These are phyloP conservation scores for Thalassoma bifasciatum DNA, from an alignment of 2,113 vertebrate genomes.

Conservation along the genomic window DNA sequence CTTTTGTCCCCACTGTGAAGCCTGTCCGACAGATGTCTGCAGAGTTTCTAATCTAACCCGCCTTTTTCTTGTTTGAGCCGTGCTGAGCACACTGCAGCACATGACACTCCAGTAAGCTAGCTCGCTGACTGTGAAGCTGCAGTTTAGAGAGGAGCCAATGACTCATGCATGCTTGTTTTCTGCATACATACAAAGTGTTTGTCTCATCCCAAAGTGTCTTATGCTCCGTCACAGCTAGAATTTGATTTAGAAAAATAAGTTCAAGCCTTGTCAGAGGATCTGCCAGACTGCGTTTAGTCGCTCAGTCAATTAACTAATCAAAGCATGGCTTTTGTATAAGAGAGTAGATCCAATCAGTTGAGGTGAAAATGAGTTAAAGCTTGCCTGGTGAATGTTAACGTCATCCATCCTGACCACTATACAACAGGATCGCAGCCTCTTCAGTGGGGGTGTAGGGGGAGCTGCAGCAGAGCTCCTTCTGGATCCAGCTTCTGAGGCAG, in stretches of 20 bases:
- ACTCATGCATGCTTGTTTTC: not conserved
- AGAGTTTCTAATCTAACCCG: not conserved
- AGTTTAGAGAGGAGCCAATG: not conserved
- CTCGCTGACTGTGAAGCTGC: not conserved
- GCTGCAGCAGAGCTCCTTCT: slow-evolving; percentile 69
- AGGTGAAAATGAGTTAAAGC: slow-evolving; percentile 40
- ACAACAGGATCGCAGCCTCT: slow-evolving; percentile 93
- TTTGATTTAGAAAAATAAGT: not conserved
- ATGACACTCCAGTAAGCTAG: not conserved
- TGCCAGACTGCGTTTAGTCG: not conserved
- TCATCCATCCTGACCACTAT: slow-evolving; percentile 92
- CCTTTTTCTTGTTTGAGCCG: not conserved
- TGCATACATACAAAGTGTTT: not conserved
- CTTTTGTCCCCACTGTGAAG: slow-evolving; percentile 10
- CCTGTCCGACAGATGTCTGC: slow-evolving; percentile 9
- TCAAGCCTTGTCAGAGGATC: not conserved
- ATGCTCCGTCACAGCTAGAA: not conserved
- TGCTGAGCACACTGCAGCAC: not conserved
- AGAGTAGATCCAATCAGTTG: slow-evolving; percentile 44
- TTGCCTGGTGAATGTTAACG: slow-evolving; percentile 94
- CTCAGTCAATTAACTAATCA: not conserved
- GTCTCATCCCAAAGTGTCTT: too few relatives aligned
- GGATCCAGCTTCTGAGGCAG: slow-evolving; percentile 67
- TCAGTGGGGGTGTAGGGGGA: slow-evolving; percentile 78
- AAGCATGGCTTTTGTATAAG: slow-evolving; percentile 3